Evolutionary conservation across 2,797 vertebrate genomes (phyloP).

Genomic region (Enteromius trimaculatus): DNA sequence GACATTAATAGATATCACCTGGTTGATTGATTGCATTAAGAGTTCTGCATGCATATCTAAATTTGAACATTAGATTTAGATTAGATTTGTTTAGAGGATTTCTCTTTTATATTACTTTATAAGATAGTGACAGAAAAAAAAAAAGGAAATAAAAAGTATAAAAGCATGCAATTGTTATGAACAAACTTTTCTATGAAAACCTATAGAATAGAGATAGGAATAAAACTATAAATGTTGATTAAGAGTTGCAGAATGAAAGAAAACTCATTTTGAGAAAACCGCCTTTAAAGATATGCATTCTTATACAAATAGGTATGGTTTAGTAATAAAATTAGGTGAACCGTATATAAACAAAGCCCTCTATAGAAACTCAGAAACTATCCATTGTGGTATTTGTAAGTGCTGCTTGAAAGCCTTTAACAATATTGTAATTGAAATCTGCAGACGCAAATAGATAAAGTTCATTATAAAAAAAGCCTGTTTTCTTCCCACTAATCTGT

Average conservation of each 20-base stretch:
- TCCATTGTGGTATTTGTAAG: neutral
- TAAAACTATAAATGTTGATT: neutral
- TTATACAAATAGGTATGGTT: neutral
- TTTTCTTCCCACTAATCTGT: neutral
- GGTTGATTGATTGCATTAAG: neutral
- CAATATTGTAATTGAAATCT: neutral
- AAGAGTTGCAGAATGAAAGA: neutral
- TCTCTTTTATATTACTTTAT: too few relatives aligned
- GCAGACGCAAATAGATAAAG: neutral
- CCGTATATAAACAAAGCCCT: neutral
- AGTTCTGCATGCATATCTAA: neutral
- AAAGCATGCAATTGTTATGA: neutral
- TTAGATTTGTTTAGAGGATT: too few relatives aligned
- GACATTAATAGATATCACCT: neutral
- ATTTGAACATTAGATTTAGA: neutral
- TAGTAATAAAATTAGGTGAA: neutral
- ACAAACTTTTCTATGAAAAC: neutral
- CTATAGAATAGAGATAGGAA: neutral
- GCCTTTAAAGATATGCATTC: neutral
- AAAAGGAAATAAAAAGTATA: neutral
- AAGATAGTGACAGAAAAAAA: neutral
- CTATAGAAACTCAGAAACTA: neutral
- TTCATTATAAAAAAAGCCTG: neutral
- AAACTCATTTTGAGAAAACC: neutral
- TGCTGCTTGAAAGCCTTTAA: neutral